Evolutionary conservation across 2,888 invertebrate genomes (phyloP).

Genomic region (Drosophila acutilabella): DNA sequence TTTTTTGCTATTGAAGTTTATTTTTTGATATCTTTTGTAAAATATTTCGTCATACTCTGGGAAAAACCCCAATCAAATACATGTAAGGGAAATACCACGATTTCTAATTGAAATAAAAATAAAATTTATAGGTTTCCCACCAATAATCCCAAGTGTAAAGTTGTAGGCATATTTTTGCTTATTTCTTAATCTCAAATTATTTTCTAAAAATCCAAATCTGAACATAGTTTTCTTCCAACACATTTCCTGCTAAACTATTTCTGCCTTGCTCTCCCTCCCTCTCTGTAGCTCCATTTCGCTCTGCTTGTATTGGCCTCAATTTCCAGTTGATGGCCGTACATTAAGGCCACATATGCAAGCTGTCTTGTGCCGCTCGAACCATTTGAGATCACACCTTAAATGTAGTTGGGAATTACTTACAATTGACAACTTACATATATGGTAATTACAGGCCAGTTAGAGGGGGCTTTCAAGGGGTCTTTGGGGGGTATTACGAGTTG

Average conservation of each 20-base stretch:
- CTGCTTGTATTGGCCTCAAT: conserved; percentile 24
- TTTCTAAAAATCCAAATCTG: not conserved
- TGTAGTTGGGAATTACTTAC: not conserved
- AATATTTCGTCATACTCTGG: too few relatives aligned
- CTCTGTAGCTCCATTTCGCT: not conserved
- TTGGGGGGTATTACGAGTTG: conserved; percentile 14
- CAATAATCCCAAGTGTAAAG: too few relatives aligned
- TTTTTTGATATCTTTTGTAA: too few relatives aligned
- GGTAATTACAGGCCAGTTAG: conserved; percentile 68
- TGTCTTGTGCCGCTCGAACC: conserved; percentile 26
- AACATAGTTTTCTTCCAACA: conserved; percentile 1
- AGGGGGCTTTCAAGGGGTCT: conserved; percentile 15
- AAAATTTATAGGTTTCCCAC: too few relatives aligned
- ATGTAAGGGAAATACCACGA: too few relatives aligned
- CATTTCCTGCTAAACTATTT: not conserved
- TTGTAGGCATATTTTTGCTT: too few relatives aligned
- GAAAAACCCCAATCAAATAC: too few relatives aligned
- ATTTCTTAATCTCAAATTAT: not conserved
- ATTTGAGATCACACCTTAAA: conserved; percentile 38
- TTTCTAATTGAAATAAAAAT: too few relatives aligned
- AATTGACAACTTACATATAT: conserved; percentile 59
- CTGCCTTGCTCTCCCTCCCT: not conserved
- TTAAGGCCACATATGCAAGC: conserved; percentile 24
- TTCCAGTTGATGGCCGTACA: conserved; percentile 29
- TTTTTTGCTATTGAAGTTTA: too few relatives aligned